Base-by-base conservation (phyloP, 2,113 vertebrate species). In the Poecile atricapillus region DNA sequence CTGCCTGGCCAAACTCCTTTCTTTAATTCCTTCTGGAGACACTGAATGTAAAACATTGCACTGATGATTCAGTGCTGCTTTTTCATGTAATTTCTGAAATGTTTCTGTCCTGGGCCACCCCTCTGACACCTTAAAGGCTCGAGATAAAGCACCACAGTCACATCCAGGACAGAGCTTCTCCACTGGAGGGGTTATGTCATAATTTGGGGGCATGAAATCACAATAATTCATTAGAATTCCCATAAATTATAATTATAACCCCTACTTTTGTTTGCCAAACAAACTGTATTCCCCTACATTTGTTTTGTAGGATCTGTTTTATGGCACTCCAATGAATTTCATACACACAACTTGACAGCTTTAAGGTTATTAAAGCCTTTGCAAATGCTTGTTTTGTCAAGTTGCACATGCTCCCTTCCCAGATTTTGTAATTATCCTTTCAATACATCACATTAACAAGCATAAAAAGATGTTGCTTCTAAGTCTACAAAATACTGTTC, bases 361-460 rank as follows among this genome's bases (percentile, higher is more conserved):
- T 77, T 63, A 79, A 70, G 74, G 85, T 74, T 77, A 80, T 83
- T 76, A 83, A 93, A 94, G 69, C 67, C 69, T 69, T 69, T 76
- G 87, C 68, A 93, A 95, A 90, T 25, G 74, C 33, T 67, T 60
- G 52, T 80, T 93, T 82, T 67, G 93, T 78, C 80, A 90, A 68
- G 83, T 3, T 77, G 67, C 92, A 85, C 80, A 31, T 75, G 76
- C 74, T 95, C 58, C 69, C 60, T 56, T 33, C 74, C 75, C 80
- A 83, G 77, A 68, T 74, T 75, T 39, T 75, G 49, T 87, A 94
- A 96, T 97, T 93, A 87, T 58, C 60, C 78, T 92, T 87, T 50
- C 91, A 79, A 87, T 90, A 75, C 24, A 90, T 93, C 82, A 95
- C 56, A 83, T 83, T 75, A 83, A 89, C 39, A 83, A 94, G 83